Conservation (phyloP, 2,888 invertebrate species). For the Pheosia gnoma region DNA sequence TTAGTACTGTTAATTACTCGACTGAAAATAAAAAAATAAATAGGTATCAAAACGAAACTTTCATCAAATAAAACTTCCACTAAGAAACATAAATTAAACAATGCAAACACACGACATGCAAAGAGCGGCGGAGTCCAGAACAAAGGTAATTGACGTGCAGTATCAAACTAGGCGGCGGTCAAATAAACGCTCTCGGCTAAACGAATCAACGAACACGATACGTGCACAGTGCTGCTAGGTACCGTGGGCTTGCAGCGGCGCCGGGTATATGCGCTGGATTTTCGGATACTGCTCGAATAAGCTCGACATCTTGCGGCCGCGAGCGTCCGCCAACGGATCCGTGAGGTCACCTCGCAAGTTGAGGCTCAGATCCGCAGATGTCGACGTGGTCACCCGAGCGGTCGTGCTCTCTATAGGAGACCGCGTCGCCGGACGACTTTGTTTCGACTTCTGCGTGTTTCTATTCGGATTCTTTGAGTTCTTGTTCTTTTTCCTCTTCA, state of each 20-base stretch:
- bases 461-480: conserved; percentile 82
- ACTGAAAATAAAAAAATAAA: conserved; percentile 43
- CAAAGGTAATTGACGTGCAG: conserved; percentile 72
- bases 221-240: conserved; percentile 65
- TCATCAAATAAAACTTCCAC: conserved; percentile 48
- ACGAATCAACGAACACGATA: conserved; percentile 59
- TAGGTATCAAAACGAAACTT: conserved; percentile 40
- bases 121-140: conserved; percentile 59
- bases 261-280: conserved; percentile 91
- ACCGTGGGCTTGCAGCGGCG: conserved; percentile 81
- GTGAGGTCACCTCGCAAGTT: conserved; percentile 71
- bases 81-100: conserved; percentile 60
- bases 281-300: conserved; percentile 90
- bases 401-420: conserved; percentile 82
- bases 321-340: conserved; percentile 71
- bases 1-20: conserved; percentile 41
- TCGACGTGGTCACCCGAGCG: conserved; percentile 55
- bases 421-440: conserved; percentile 80
- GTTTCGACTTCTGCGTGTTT: conserved; percentile 79
- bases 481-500: conserved; percentile 82
- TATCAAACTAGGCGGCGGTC: conserved; percentile 60
- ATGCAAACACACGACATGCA: conserved; percentile 75
- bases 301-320: conserved; percentile 86
- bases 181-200: conserved; percentile 59
- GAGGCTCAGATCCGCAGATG: conserved; percentile 69